phyloP scores from a whole-genome alignment of 2,888 invertebrate species.

The Zygogramma bicolorata region DNA sequence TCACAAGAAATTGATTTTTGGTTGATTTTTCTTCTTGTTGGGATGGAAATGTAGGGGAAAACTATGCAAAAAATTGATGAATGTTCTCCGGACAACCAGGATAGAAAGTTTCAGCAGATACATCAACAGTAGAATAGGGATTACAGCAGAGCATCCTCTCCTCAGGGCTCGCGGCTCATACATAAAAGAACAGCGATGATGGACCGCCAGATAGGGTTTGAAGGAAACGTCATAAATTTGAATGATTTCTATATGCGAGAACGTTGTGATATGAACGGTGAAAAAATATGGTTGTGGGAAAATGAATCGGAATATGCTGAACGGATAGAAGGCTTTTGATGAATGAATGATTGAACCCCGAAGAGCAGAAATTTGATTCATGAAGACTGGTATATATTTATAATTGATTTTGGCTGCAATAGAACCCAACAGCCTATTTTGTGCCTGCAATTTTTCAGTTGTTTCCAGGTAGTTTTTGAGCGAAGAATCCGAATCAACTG shows the following conservation, averaged over 20 bases:
- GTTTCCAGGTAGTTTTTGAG: no score
- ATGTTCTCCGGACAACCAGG: constrained; percentile 12
- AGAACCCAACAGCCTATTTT: no score
- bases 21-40: constrained; percentile 12
- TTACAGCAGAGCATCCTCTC: constrained; percentile 21
- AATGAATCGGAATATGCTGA: background rate
- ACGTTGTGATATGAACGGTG: constrained; percentile 4
- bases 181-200: constrained; percentile 35
- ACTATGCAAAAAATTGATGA: constrained; percentile 21
- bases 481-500: no score
- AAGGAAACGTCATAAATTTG: constrained; percentile 21
- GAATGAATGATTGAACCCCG: no score
- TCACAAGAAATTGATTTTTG: no score
- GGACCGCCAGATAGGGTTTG: constrained; percentile 26
- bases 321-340: no score
- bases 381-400: no score
- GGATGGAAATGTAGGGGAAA: background rate
- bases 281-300: background rate
- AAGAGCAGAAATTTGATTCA: no score
- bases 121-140: constrained; percentile 24
- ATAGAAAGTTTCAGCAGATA: constrained; percentile 24
- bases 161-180: constrained; percentile 19
- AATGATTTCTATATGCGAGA: constrained; percentile 23
- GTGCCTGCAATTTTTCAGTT: no score
- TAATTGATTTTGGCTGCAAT: no score